Conservation (phyloP, 2,113 vertebrate species). For the Oncorhynchus masou region DNA sequence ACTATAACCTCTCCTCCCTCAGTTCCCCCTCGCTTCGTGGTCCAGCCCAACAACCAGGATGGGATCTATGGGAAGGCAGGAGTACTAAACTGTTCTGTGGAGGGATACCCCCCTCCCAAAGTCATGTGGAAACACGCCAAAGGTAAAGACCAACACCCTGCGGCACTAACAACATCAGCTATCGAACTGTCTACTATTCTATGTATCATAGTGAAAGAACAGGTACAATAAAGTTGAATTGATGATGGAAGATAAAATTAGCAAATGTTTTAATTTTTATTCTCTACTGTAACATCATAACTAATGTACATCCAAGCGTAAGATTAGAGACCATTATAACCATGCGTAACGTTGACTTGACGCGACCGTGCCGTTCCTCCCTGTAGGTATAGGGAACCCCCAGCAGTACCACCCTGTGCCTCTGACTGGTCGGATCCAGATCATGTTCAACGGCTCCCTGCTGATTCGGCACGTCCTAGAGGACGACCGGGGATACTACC, state of each 20-base stretch:
- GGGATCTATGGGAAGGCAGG: conserved; percentile 97
- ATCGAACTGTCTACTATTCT: too few species aligned
- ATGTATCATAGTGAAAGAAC: too few species aligned
- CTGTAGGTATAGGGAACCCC: conserved; percentile 88
- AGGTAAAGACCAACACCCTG: conserved; percentile 70
- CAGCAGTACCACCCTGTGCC: conserved; percentile 97
- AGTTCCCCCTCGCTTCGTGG: conserved; percentile 96
- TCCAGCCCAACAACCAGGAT: conserved; percentile 98
- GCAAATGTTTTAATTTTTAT: too few species aligned
- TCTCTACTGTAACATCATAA: too few species aligned
- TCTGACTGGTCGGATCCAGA: conserved; percentile 95
- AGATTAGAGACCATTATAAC: too few species aligned
- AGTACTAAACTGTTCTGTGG: conserved; percentile 95
- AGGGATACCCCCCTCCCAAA: conserved; percentile 95
- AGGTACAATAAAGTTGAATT: too few species aligned
- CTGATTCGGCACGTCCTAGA: conserved; percentile 95
- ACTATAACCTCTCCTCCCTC: conserved; percentile 28
- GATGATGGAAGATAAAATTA: too few species aligned
- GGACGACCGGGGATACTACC: conserved; percentile 96
- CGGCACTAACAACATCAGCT: too few species aligned
- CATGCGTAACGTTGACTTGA: neutral
- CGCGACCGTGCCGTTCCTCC: neutral
- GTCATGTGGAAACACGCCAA: conserved; percentile 99
- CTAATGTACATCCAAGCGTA: too few species aligned
- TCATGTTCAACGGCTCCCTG: conserved; percentile 93